Evolutionary conservation across 2,113 vertebrate species (phyloP).

Genomic region (Chloebia gouldiae): DNA sequence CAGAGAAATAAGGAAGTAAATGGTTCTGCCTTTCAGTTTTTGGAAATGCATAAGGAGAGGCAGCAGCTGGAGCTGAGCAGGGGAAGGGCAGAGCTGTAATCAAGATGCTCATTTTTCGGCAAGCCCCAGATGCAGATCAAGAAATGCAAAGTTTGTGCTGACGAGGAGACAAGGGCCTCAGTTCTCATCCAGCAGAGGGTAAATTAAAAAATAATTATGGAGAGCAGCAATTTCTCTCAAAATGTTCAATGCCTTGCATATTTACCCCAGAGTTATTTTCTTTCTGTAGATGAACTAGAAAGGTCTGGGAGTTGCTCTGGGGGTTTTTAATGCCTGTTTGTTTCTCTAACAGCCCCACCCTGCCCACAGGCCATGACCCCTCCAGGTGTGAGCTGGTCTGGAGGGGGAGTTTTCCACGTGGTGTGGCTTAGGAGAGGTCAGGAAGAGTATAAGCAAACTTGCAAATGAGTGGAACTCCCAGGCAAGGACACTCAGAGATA

Average conservation of each 20-base stretch:
- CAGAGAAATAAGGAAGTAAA: not conserved
- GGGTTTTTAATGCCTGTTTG: not conserved
- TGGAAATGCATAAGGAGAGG: not conserved
- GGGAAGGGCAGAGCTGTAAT: not conserved
- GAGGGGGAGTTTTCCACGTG: not conserved
- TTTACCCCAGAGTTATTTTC: not conserved
- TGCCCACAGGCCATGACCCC: too few species aligned
- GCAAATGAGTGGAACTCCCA: not conserved
- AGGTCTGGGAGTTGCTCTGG: not conserved
- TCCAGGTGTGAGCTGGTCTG: not conserved
- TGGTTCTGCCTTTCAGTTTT: not conserved
- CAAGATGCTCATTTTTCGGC: constrained; percentile 13
- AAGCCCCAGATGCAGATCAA: constrained; percentile 36
- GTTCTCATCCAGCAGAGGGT: not conserved
- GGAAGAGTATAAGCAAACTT: not conserved
- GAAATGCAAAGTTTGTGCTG: constrained; percentile 45
- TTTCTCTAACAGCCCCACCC: not conserved
- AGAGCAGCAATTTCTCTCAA: not conserved
- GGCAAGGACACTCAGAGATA: not conserved
- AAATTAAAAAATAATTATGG: constrained; percentile 14
- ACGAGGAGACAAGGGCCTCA: not conserved
- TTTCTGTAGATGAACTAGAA: not conserved
- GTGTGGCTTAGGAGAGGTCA: not conserved
- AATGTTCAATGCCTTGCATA: not conserved
- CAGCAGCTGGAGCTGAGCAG: constrained; percentile 28